A percentile compares a stretch with the other conserved stretches of the same genome.
Conservation (phyloP, 2,888 invertebrate genomes). For the Ophraella communa region DNA sequence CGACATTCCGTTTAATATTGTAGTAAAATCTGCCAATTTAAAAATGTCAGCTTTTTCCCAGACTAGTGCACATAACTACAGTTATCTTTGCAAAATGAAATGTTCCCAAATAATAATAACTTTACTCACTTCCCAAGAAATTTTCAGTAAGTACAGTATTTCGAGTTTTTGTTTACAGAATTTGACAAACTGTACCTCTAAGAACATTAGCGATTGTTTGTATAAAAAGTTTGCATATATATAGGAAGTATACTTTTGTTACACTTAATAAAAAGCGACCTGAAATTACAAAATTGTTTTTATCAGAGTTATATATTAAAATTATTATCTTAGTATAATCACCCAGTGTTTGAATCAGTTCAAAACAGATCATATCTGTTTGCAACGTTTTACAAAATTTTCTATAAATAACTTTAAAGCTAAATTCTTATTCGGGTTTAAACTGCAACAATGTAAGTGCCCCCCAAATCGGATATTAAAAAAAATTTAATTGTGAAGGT, state of each 20-base stretch:
- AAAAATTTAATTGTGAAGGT: too few relatives aligned
- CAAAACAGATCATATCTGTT: background rate
- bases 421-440: too few relatives aligned
- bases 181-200: background rate
- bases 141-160: too few relatives aligned
- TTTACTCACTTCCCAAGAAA: too few relatives aligned
- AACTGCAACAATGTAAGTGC: too few relatives aligned
- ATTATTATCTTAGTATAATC: slow-evolving; percentile 10
- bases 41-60: too few relatives aligned
- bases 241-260: background rate
- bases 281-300: background rate
- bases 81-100: too few relatives aligned
- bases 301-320: background rate
- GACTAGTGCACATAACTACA: too few relatives aligned
- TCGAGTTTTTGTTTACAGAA: background rate
- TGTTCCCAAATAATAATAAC: too few relatives aligned
- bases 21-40: too few relatives aligned
- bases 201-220: background rate
- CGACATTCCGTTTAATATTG: too few relatives aligned
- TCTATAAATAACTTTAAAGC: too few relatives aligned
- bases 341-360: background rate
- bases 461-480: background rate
- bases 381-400: background rate
- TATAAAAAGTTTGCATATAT: background rate
- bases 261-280: background rate